A percentile compares a stretch with the other conserved stretches of the same genome.
These are phyloP conservation scores for Peromyscus californicus DNA, from an alignment of 2,113 vertebrate genomes.

Conservation along the genomic window DNA sequence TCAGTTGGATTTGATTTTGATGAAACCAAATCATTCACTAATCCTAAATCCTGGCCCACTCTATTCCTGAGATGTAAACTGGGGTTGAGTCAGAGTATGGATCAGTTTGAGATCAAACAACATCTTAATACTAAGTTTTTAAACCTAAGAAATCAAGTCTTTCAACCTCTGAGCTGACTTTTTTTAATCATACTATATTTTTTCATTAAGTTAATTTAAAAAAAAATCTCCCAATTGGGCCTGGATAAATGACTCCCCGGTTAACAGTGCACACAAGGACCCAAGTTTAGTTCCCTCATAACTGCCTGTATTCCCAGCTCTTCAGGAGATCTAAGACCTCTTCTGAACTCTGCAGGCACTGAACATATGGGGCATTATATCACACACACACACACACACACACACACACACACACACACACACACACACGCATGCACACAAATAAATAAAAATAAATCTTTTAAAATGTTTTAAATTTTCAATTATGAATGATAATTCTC, in stretches of 20 bases:
- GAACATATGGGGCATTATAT: neutral
- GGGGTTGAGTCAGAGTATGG: neutral
- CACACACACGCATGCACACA: neutral
- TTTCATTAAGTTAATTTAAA: neutral
- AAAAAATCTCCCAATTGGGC: neutral
- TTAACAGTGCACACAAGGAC: neutral
- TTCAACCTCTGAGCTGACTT: neutral
- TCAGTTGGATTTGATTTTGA: neutral
- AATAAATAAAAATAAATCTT: neutral
- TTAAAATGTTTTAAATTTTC: neutral
- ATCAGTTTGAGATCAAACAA: neutral
- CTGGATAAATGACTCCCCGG: neutral
- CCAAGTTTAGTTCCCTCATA: neutral
- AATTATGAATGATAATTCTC: neutral
- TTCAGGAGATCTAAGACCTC: neutral
- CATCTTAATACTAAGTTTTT: neutral
- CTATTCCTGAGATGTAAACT: neutral
- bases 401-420: neutral
- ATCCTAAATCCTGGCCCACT: neutral
- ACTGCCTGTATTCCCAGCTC: neutral
- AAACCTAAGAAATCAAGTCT: neutral
- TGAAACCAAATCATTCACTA: neutral
- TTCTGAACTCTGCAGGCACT: neutral
- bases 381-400: neutral
- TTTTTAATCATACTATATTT: neutral